Evolutionary conservation across 2,113 vertebrate species (phyloP), one percentile per base, ranked within the genome.

Genomic region (Bagarius yarrelli): DNA sequence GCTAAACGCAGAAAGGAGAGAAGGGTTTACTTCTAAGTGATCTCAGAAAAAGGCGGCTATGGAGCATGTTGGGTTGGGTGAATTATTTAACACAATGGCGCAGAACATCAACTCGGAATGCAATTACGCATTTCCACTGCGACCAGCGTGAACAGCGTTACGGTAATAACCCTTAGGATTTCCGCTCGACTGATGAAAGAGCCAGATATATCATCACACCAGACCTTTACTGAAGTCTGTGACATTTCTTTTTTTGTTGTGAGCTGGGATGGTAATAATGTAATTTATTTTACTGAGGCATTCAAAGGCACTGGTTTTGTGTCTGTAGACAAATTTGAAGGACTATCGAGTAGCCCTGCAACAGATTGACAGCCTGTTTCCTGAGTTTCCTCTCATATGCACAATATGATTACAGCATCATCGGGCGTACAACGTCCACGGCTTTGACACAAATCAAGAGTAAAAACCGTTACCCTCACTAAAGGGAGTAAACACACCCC

Each of bases 81-180:
- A 73, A 73, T 73, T 73, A 73, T 73, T 73, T 55, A 73, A 55
- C 50, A 73, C 50, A 55, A 55, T 34, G 50, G 70, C 50, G 50
- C 50, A 23, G 70, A 23, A 55, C 50, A 55, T 73, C 12, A 55
- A 72, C 6, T 30, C 16, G n/a, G 69, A 72, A 73, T 55, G 27
- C 70, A 34, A 55, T 73, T 55, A 73, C 19, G 70, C 70, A 8
- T 34, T 55, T 73, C 50, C 27, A 23, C 70, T 14, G 50, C 2
- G 27, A 16, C 70, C 18, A 34, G 34, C 12, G 47, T 5, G 69
- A 52, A 23, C 34, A 53, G 70, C 70, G 3, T 21, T 73, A 55
- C 50, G 8, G 70, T 73, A 32, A 73, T 73, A 55, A 55, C 50
- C 27, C 32, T 30, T 30, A 13, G 70, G 50, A 73, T 21, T 73